phyloP scores from a whole-genome alignment of 1,140 invertebrate genomes.

The Aphelinus atriplicis region DNA sequence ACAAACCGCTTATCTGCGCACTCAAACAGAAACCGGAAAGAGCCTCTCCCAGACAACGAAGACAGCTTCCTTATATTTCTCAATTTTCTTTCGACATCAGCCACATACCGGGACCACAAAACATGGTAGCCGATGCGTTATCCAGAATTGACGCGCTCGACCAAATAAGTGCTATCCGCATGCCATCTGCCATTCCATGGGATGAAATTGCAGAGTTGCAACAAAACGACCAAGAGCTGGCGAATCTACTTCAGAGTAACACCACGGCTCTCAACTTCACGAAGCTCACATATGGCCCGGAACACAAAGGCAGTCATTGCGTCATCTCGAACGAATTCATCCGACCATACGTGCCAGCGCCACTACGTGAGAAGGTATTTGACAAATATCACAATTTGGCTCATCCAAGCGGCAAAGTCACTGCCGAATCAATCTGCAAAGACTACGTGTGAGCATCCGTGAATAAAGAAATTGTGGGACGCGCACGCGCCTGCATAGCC shows the following conservation, averaged over 20 bases:
- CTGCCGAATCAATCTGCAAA: not conserved
- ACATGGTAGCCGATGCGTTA: not conserved
- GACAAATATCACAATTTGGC: not conserved
- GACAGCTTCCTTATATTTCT: conserved; percentile 1
- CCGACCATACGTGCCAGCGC: not conserved
- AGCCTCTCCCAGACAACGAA: not conserved
- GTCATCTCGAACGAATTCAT: not conserved
- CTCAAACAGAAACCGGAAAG: not conserved
- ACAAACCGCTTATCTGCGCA: conserved; percentile 12
- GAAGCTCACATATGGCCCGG: not conserved
- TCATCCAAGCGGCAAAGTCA: not conserved
- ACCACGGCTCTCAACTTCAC: not conserved
- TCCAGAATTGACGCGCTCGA: not conserved
- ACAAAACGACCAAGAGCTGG: not conserved
- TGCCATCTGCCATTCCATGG: too few species aligned
- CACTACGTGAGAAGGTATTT: not conserved
- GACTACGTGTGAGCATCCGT: conserved; percentile 6
- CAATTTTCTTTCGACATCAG: not conserved
- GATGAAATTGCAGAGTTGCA: not conserved
- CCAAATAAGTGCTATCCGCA: too few species aligned
- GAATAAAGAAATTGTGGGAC: not conserved
- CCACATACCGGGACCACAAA: not conserved
- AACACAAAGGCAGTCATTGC: not conserved
- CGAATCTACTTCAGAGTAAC: not conserved
- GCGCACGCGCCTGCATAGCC: not conserved